Conservation (phyloP, 2,113 vertebrate species). For the Eurypyga helias region DNA sequence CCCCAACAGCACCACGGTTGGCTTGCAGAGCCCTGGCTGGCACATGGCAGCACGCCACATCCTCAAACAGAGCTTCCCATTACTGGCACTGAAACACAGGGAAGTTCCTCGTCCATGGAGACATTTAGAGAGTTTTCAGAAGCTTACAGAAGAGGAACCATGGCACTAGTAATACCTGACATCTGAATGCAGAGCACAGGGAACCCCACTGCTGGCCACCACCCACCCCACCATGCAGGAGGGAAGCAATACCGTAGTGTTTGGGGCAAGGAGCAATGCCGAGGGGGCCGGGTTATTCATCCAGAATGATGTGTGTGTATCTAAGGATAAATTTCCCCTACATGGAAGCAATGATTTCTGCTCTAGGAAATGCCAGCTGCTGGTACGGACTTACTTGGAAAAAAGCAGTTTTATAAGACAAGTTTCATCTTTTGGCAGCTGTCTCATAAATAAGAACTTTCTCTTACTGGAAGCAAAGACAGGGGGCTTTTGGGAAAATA, state of each 20-base stretch:
- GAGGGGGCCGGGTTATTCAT: too few species aligned
- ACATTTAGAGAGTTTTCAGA: neutral
- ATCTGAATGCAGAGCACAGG: neutral
- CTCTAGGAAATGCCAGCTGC: neutral
- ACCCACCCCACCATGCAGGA: neutral
- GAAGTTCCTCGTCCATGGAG: neutral
- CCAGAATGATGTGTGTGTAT: neutral
- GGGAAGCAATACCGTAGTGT: fast-evolving
- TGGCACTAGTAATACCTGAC: neutral
- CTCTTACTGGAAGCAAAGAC: neutral
- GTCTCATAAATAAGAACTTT: neutral
- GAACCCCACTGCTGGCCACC: neutral
- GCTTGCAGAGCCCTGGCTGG: neutral
- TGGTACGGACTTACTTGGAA: neutral
- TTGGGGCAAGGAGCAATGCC: neutral
- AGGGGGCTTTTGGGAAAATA: neutral
- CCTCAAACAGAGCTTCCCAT: neutral
- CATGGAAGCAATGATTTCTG: neutral
- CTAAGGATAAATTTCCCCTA: neutral
- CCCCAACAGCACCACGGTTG: neutral
- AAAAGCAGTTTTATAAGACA: neutral
- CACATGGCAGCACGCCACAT: fast-evolving
- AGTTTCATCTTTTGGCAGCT: neutral
- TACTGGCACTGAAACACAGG: neutral
- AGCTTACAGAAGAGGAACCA: neutral